Conservation (phyloP, 2,113 vertebrate species). For the Caretta caretta region DNA sequence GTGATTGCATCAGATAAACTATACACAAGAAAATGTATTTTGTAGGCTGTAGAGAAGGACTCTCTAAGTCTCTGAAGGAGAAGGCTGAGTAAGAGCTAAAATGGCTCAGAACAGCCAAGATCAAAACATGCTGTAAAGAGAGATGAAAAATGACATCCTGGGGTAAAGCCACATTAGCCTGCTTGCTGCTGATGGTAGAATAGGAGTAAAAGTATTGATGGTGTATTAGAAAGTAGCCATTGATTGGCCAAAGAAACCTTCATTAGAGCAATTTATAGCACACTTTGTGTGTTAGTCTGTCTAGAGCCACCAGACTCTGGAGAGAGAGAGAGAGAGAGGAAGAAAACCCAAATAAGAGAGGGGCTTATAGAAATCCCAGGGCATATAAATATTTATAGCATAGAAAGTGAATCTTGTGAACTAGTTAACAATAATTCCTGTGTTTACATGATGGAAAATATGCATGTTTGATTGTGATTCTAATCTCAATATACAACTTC, state of each 20-base stretch:
- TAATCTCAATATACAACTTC: no score
- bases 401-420: no score
- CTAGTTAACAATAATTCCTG: no score
- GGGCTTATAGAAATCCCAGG: no score
- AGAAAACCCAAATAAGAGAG: no score
- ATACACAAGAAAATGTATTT: background rate
- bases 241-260: background rate
- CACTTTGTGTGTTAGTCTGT: background rate
- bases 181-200: background rate
- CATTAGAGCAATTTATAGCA: background rate
- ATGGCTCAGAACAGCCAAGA: background rate
- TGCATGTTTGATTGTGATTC: no score
- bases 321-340: no score
- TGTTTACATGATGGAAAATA: no score
- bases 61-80: background rate
- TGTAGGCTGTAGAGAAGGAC: background rate
- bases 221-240: background rate
- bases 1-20: background rate
- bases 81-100: background rate
- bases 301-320: no score
- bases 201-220: background rate
- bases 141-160: background rate
- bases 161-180: background rate
- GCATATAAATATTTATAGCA: no score
- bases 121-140: background rate